A percentile compares a stretch with the other conserved stretches of the same genome.
These are phyloP conservation scores for Glossophaga mutica DNA, from an alignment of 2,797 vertebrate species.

Conservation along the genomic window DNA sequence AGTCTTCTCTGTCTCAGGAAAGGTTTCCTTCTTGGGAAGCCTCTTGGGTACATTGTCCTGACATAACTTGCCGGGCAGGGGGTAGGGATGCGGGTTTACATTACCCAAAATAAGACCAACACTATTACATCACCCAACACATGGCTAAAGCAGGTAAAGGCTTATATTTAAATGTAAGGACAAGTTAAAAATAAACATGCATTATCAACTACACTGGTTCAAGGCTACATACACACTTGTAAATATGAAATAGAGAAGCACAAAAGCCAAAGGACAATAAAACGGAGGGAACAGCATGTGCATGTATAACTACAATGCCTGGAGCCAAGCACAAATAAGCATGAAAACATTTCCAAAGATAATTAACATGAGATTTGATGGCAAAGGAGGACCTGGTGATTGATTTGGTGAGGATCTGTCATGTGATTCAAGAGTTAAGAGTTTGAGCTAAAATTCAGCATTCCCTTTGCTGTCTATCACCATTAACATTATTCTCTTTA, in stretches of 20 bases:
- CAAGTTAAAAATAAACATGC: background rate
- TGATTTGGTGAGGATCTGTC: background rate
- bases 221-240: background rate
- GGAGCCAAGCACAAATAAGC: background rate
- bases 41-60: background rate
- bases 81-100: too few relatives aligned
- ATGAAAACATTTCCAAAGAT: background rate
- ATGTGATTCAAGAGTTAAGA: background rate
- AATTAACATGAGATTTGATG: background rate
- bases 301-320: background rate
- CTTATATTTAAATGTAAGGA: background rate
- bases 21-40: background rate
- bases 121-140: background rate
- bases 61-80: background rate
- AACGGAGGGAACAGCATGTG: background rate
- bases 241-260: conserved; percentile 1
- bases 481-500: conserved; percentile 28
- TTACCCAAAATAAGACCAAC: background rate
- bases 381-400: background rate
- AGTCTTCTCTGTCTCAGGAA: background rate
- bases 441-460: background rate
- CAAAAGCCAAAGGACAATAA: background rate
- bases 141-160: background rate
- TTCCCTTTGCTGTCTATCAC: background rate
- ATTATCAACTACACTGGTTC: background rate